These are phyloP conservation scores for Anolis sagrei DNA, from an alignment of 2,113 vertebrate species.

Conservation along the genomic window DNA sequence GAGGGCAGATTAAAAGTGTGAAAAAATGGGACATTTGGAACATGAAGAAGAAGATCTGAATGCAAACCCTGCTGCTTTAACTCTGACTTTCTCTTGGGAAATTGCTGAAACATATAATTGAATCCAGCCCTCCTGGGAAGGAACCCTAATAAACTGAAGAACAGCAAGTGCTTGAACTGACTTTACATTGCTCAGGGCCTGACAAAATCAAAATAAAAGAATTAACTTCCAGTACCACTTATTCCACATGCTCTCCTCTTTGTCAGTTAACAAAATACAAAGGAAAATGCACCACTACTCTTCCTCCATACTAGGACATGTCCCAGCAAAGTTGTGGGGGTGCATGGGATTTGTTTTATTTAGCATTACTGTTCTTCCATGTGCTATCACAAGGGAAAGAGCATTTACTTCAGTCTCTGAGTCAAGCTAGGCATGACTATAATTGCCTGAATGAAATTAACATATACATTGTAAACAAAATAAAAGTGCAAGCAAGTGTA, in stretches of 20 bases:
- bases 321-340: not conserved
- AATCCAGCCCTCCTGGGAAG: constrained; percentile 66
- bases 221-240: constrained; percentile 48
- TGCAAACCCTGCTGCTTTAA: constrained; percentile 58
- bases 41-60: constrained; percentile 62
- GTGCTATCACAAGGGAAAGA: not conserved
- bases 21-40: constrained; percentile 58
- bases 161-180: constrained; percentile 57
- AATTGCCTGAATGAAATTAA: not conserved
- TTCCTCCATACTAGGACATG: not conserved
- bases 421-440: not conserved
- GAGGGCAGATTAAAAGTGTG: constrained; percentile 61
- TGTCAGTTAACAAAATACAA: constrained; percentile 52
- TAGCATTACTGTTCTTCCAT: not conserved
- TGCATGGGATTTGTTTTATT: not conserved
- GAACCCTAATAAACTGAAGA: constrained; percentile 55
- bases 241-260: constrained; percentile 30
- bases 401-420: not conserved
- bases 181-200: constrained; percentile 38
- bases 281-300: constrained; percentile 39
- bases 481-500: too few relatives aligned
- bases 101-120: constrained; percentile 59
- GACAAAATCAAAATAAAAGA: constrained; percentile 42
- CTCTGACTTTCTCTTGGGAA: constrained; percentile 57
- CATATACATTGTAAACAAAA: not conserved